Base-by-base conservation (phyloP, 1,140 invertebrate genomes). In the Cherax quadricarinatus region DNA sequence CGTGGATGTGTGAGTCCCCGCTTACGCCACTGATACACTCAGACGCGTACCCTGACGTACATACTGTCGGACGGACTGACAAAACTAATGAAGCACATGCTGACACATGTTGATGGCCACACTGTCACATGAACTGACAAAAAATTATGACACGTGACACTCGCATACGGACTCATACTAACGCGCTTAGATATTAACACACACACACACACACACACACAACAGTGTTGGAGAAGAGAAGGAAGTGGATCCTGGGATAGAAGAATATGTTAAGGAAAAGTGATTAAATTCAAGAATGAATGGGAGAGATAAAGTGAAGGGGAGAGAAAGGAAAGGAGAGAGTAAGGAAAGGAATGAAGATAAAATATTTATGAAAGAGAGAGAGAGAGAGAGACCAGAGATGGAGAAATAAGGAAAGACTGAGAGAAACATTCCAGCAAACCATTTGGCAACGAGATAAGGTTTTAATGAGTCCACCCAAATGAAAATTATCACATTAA, bases 401-500 rank as follows among this genome's bases (percentile, higher is more conserved):
- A 82, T 57, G 14, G 1, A 9, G 48, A 30, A 24, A 21, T 53
- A 21, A 24, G 12, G 81, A 83, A 60, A n/a, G 49, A 60, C 9
- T 14, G 18, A 83, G 81, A 30, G 18, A 30, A 57, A 60, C 81
- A 83, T 83, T 83, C 81, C 81, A 83, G 81, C 51, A 83, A 83
- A 57, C 57, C 81, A 83, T 83, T 83, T 57, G 81, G 81, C 4
- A 53, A 60, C 12, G 51, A 83, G 81, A 83, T 83, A 83, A 83
- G 14, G 81, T 83, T 83, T 83, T 83, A 83, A 83, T 83, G 81
- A 16, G 51, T 83, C 81, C 81, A 18, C 49, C 53, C 18, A 83
- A 83, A 83, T 57, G 81, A 83, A 83, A 83, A 83, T 83, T 83
- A 83, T 83, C 51, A n/a, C 81, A 83, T 83, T 83, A 83, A 83